Evolutionary conservation across 2,797 vertebrate genomes (phyloP).

Genomic region (Diglossa cyanea): DNA sequence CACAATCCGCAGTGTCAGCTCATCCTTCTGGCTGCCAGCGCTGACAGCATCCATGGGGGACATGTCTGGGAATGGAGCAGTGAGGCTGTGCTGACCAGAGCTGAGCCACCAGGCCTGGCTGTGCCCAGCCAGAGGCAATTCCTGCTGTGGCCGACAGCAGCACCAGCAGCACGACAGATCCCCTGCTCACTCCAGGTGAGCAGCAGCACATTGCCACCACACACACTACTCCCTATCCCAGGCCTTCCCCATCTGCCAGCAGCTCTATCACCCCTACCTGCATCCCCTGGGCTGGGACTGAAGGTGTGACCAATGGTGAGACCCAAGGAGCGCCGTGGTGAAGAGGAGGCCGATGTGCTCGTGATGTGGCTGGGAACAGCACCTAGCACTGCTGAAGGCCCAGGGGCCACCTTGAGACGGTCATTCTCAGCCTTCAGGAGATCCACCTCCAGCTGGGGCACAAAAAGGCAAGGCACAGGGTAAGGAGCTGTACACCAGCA

Average conservation of each 20-base stretch:
- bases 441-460: conserved; percentile 88
- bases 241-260: not conserved
- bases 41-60: conserved; percentile 82
- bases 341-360: conserved; percentile 80
- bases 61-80: conserved; percentile 71
- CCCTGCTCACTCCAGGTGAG: not conserved
- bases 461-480: not conserved
- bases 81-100: not conserved
- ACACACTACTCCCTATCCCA: not conserved
- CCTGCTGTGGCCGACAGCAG: accelerated
- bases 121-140: not conserved
- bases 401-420: conserved; percentile 88
- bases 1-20: conserved; percentile 80
- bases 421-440: conserved; percentile 93
- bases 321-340: conserved; percentile 84
- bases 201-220: not conserved
- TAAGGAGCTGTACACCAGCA: not conserved
- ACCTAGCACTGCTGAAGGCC: conserved; percentile 69
- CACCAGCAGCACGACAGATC: accelerated
- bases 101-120: accelerated
- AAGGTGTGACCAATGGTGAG: conserved; percentile 89
- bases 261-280: conserved; percentile 72
- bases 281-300: conserved; percentile 83
- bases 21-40: conserved; percentile 78
- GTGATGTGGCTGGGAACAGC: conserved; percentile 78